phyloP scores from a whole-genome alignment of 2,888 invertebrate species.

The Agriopis marginaria region DNA sequence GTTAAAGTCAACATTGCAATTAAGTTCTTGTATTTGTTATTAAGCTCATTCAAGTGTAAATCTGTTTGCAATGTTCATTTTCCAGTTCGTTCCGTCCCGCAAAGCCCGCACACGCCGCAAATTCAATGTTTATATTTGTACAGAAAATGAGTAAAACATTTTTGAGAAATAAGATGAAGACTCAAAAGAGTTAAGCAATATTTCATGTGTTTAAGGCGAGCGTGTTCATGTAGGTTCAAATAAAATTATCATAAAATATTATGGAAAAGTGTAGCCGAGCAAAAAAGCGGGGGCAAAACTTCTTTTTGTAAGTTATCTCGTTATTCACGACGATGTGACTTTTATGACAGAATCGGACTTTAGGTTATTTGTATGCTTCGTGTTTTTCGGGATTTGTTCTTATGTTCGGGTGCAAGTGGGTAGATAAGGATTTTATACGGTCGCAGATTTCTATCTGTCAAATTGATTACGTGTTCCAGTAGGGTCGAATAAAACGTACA shows the following conservation, averaged over 20 bases:
- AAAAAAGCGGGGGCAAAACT: conserved; percentile 69
- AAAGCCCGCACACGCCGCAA: conserved; percentile 19
- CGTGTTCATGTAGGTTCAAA: conserved; percentile 66
- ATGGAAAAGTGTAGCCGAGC: conserved; percentile 69
- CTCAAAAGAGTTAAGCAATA: conserved; percentile 48
- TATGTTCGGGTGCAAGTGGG: conserved; percentile 52
- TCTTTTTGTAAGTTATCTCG: conserved; percentile 78
- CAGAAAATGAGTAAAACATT: conserved; percentile 36
- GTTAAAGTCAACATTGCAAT: conserved; percentile 15
- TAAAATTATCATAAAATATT: conserved; percentile 78
- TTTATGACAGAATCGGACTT: conserved; percentile 77
- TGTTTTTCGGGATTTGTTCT: conserved; percentile 66
- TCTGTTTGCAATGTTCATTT: conserved; percentile 23
- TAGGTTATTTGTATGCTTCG: conserved; percentile 73
- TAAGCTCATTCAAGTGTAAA: conserved; percentile 15
- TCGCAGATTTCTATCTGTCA: conserved; percentile 52
- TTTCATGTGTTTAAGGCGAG: conserved; percentile 49
- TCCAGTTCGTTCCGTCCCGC: conserved; percentile 11
- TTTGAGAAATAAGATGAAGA: conserved; percentile 39
- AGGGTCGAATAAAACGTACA: neutral
- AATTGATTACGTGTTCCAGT: conserved; percentile 53
- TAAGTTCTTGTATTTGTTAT: conserved; percentile 10
- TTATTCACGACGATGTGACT: conserved; percentile 81
- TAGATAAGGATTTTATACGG: conserved; percentile 55
- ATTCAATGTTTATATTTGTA: conserved; percentile 40